These are phyloP conservation scores for Polietes domitor DNA, from an alignment of 2,888 invertebrate species.

Conservation along the genomic window DNA sequence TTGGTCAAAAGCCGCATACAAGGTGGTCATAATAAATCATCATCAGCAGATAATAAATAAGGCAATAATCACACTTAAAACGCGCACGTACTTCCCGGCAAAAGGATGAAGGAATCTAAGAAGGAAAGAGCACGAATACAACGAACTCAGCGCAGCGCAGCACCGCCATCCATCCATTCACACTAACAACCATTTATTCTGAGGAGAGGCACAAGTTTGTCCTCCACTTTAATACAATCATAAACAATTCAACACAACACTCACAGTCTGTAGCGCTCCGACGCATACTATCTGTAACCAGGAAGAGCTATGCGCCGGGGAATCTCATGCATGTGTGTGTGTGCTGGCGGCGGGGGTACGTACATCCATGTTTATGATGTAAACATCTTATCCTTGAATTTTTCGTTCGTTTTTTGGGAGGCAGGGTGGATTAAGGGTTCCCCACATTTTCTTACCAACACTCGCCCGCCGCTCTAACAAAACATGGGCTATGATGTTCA, in stretches of 20 bases:
- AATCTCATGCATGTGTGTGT: neutral
- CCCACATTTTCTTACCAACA: neutral
- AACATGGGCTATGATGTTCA: neutral
- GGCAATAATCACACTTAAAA: constrained; percentile 40
- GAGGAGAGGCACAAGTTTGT: constrained; percentile 19
- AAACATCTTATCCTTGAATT: constrained; percentile 16
- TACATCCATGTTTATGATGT: constrained; percentile 29
- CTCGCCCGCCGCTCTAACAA: neutral
- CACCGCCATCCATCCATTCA: neutral
- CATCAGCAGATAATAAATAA: constrained; percentile 43
- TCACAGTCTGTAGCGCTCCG: neutral
- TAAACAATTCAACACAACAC: constrained; percentile 23
- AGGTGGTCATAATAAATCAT: constrained; percentile 44
- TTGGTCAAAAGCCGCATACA: constrained; percentile 23
- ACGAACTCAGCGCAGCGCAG: neutral
- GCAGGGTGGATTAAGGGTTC: neutral
- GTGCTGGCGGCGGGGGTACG: neutral
- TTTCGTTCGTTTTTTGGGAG: neutral
- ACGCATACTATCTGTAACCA: neutral
- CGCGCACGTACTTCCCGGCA: constrained; percentile 26
- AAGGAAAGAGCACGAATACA: neutral
- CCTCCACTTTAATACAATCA: constrained; percentile 24
- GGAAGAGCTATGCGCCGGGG: neutral
- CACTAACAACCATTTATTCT: too few species aligned
- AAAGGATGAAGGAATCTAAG: neutral